Evolutionary conservation across 1,140 invertebrate genomes (phyloP), one percentile per base, ranked within the genome.

Genomic region (Oryzaephilus surinamensis): DNA sequence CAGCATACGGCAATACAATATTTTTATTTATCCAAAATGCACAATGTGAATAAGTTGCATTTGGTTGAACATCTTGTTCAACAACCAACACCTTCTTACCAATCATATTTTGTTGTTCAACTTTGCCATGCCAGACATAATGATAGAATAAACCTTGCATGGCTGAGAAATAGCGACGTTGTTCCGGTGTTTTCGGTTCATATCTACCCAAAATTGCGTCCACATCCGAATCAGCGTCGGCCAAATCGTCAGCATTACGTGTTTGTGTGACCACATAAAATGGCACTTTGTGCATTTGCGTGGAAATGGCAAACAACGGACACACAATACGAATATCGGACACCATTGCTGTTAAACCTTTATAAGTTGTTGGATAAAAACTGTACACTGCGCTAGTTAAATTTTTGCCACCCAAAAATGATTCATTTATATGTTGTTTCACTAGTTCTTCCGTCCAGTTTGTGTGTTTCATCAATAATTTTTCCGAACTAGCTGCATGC

Each of bases 81-180:
- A 85, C 72, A 15, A 76, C 64, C 1, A 84, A 63, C 12, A 84
- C 63, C 19, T 71, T 66, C 2, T 65, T 62, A 4, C 68, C 61
- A 4, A 60, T 48, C 0, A 52, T 48, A 24, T 75, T 67, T 1
- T 63, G 65, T 2, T 73, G 68, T 4, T 72, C 59, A 13, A 84
- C 61, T 29, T 72, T 71, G 6, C 79, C 81, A 41, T 82, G 72
- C 65, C 76, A 77, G 0, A 87, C 82, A 46, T 76, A 89, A 44
- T 80, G 74, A 52, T 86, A 87, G 57, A 90, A 90, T 1, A 87
- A 57, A 34, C 81, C 74, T 52, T 87, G 83, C 66, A 89, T 84
- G 2, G 83, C 79, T 1, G 76, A 73, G 20, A 84, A 72, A 44
- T 80, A 87, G 14, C 78, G 65, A 30, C 76, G 71, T 50, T 85